A percentile compares a stretch with the other conserved stretches of the same genome.
Conservation (phyloP, 2,888 invertebrate genomes). For the Apodemia duryi region DNA sequence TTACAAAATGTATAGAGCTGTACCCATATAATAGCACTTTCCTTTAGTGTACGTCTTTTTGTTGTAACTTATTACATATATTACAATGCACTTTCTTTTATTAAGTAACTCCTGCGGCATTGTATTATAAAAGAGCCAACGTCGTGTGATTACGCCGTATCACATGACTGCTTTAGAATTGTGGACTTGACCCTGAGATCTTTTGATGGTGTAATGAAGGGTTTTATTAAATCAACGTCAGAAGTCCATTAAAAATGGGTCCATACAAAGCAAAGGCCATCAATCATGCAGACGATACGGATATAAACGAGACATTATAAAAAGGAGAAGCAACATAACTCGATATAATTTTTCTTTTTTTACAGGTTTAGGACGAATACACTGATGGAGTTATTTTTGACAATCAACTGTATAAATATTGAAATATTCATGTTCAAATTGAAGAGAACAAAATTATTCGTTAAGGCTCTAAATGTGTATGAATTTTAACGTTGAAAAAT, state of each 20-base stretch:
- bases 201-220: constrained; percentile 69
- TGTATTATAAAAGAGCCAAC: constrained; percentile 35
- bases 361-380: constrained; percentile 2
- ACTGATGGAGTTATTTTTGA: constrained; percentile 8
- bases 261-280: constrained; percentile 51
- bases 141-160: constrained; percentile 38
- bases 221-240: constrained; percentile 79
- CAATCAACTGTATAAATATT: not conserved
- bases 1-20: not conserved
- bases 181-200: constrained; percentile 41
- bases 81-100: constrained; percentile 24
- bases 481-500: constrained; percentile 9
- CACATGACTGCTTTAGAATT: constrained; percentile 27
- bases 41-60: not conserved
- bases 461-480: not conserved
- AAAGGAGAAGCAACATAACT: not conserved
- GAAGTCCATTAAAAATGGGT: constrained; percentile 67
- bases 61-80: constrained; percentile 3
- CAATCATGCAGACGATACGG: constrained; percentile 61
- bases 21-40: not conserved
- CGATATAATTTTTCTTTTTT: not conserved
- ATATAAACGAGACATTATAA: constrained; percentile 40
- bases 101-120: constrained; percentile 25
- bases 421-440: not conserved
- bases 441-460: not conserved